Evolutionary conservation across 1,140 invertebrate species (phyloP), one percentile per base, ranked within the genome.

Genomic region (Stenopsyche tienmushanensis): DNA sequence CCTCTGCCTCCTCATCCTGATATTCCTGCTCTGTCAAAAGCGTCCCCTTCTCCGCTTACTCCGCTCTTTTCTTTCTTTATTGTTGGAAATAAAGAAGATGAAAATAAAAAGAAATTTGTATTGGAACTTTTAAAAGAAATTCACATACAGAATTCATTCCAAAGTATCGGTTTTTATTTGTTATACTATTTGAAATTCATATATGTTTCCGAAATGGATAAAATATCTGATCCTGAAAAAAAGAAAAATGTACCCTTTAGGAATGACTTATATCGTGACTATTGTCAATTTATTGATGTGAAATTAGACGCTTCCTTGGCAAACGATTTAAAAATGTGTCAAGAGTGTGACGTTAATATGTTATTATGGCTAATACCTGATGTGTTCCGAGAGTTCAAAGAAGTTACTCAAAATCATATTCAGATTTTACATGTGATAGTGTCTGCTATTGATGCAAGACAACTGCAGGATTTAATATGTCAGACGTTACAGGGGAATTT

Each of bases 311-410:
- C 83, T 15, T 90, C 88, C 80, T 80, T 95, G 67, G 83, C 90
- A 25, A 80, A 84, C 66, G 92, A 95, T 83, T 84, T 96, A 67
- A 88, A 88, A 78, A 85, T 89, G 75, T 94, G 94, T 75, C 92
- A 95, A 76, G 89, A 94, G 74, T 89, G 90, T 76, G 94, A 94
- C 82, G 86, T 92, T 20, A 84, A 88, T 71, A 83, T 96, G 72
- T 87, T 97, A 73, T 90, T 93, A 72, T 97, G 89, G 84, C 80
- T 98, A 52, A 85, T 97, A 76, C 93, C 94, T 42, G 93, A 96
- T 74, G 84, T 97, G 47, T 98, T 94, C 75, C 88, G 87, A 74
- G 91, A 93, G 78, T 97, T 96, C 78, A 90, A 93, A 73, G 88
- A 88, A 68, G 87, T 92, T 72, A 86, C 90, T 8, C 83, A 94